Percentiles rank a stretch among this genome's conserved stretches.
Conservation (phyloP, 2,888 invertebrate species). For the Dryobotodes eremita region DNA sequence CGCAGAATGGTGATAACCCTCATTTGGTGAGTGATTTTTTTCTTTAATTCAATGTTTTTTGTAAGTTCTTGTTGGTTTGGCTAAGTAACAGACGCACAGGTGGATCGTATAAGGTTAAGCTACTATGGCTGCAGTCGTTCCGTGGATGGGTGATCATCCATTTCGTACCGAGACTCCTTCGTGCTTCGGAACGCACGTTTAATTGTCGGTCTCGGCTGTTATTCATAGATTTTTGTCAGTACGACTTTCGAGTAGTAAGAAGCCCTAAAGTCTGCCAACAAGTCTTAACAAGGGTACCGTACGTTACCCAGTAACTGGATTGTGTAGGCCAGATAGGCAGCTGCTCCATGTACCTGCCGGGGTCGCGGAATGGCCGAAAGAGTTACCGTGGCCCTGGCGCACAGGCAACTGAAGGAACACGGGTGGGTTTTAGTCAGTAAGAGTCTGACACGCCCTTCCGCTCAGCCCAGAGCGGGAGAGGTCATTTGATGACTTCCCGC, state of each 20-base stretch:
- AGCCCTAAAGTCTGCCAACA: background rate
- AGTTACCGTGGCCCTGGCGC: too few species aligned
- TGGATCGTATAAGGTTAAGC: background rate
- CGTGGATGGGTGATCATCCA: too few species aligned
- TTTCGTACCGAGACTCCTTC: background rate
- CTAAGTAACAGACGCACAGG: background rate
- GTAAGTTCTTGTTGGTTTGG: background rate
- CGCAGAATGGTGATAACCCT: conserved; percentile 54
- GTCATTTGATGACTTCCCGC: too few species aligned
- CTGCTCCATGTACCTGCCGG: too few species aligned
- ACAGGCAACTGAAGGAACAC: too few species aligned
- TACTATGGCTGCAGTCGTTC: background rate
- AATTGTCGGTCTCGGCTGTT: background rate
- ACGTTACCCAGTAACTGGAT: background rate
- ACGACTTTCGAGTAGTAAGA: background rate
- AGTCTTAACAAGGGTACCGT: background rate
- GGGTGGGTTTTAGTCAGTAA: too few species aligned
- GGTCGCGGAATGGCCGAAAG: too few species aligned
- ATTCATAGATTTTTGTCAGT: background rate
- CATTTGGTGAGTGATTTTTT: conserved; percentile 59
- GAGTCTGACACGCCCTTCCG: too few species aligned
- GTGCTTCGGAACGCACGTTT: background rate
- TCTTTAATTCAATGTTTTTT: background rate
- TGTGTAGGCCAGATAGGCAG: background rate
- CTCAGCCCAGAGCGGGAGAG: too few species aligned